A percentile compares a stretch with the other conserved stretches of the same genome.
These are phyloP conservation scores for Agriotes lineatus DNA, from an alignment of 2,888 invertebrate genomes.

Conservation along the genomic window DNA sequence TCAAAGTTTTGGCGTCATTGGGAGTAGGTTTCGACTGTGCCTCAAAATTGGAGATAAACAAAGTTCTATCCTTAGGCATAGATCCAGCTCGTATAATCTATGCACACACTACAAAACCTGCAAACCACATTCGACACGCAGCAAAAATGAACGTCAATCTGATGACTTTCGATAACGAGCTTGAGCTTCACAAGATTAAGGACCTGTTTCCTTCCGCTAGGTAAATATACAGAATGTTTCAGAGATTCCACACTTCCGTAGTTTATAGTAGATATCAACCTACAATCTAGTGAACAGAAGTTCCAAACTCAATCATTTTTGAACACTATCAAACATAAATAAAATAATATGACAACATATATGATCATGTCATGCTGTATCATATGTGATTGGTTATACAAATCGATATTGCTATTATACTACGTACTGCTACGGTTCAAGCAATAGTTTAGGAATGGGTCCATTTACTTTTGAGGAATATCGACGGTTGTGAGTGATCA, in stretches of 20 bases:
- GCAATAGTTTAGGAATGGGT: too few relatives aligned
- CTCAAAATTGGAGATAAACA: conserved; percentile 91
- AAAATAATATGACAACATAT: too few relatives aligned
- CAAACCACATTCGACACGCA: conserved; percentile 90
- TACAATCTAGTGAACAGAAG: too few relatives aligned
- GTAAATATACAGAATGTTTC: conserved; percentile 65
- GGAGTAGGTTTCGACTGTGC: conserved; percentile 98
- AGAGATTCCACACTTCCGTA: not conserved
- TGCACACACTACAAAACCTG: conserved; percentile 95
- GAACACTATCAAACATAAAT: too few relatives aligned
- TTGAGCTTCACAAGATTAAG: conserved; percentile 91
- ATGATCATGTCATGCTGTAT: too few relatives aligned
- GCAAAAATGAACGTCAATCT: conserved; percentile 78
- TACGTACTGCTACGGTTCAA: too few relatives aligned
- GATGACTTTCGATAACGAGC: conserved; percentile 96
- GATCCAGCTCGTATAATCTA: conserved; percentile 87
- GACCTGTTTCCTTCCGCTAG: conserved; percentile 80
- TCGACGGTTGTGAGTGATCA: too few relatives aligned
- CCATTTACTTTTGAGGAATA: too few relatives aligned
- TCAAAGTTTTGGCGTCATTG: conserved; percentile 87
- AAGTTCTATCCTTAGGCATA: conserved; percentile 82
- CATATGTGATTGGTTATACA: too few relatives aligned
- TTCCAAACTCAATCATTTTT: too few relatives aligned
- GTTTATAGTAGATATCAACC: too few relatives aligned
- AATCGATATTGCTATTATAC: too few relatives aligned